Conservation (phyloP, 2,888 invertebrate species). For the Drosophila incognita region DNA sequence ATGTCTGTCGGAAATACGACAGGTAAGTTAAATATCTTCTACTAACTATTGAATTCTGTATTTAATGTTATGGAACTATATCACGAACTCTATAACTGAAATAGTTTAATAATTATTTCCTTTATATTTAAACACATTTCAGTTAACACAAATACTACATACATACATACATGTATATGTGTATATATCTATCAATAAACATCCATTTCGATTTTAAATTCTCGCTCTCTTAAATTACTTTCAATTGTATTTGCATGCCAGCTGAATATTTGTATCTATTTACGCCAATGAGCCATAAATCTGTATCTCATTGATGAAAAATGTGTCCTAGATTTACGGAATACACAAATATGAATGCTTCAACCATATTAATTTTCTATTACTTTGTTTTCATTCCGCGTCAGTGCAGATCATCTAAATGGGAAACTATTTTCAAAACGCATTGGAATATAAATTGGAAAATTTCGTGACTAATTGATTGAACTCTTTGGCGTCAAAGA, state of each 20-base stretch:
- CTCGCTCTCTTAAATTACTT: neutral
- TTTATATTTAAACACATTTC: neutral
- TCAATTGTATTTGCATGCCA: constrained; percentile 3
- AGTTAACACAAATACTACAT: neutral
- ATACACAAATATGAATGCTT: constrained; percentile 1
- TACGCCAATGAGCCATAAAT: constrained; percentile 22
- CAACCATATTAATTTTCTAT: constrained; percentile 14
- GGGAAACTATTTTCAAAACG: constrained; percentile 50
- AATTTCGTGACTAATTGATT: constrained; percentile 62
- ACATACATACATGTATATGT: too few relatives aligned
- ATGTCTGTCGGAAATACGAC: constrained; percentile 64
- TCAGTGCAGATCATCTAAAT: constrained; percentile 22
- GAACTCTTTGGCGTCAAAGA: constrained; percentile 5
- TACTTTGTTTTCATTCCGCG: constrained; percentile 20
- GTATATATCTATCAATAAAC: neutral
- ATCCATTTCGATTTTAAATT: neutral
- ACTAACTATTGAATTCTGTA: neutral
- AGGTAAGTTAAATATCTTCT: constrained; percentile 53
- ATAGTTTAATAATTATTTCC: neutral
- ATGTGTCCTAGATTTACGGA: constrained; percentile 7
- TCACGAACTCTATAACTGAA: neutral
- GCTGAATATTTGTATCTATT: neutral
- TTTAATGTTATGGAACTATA: neutral
- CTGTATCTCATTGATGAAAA: constrained; percentile 36
- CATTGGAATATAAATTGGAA: constrained; percentile 51